Base-by-base conservation (phyloP, 2,797 vertebrate genomes). In the Leptoclinus maculatus region DNA sequence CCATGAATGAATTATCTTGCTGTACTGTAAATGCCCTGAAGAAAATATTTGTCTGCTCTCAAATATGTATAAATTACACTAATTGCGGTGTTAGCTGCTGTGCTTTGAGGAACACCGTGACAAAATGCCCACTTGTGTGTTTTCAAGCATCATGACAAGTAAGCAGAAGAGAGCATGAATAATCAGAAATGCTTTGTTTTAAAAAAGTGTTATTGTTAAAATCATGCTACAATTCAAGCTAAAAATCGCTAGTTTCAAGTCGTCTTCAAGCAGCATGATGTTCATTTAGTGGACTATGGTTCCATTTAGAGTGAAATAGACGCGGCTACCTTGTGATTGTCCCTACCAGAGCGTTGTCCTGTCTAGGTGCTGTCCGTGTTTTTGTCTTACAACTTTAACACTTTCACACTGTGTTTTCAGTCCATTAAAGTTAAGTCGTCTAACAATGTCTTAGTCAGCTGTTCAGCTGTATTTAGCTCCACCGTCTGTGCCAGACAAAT, bases 1-100 rank as follows among this genome's bases (percentile, higher is more conserved):
- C 38, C 27, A 19, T 71, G 39, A 76, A 63, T 53, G 17, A 54
- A 21, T 59, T 7, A 53, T 72, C 45, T 25, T 41, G 16, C 47
- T 72, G 27, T 27, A 19, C 3, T 38, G 32, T 32, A 63, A 74
- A 76, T 65, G 19, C 7, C 64, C n/a, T 56, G 25, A 53, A 51
- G 45, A 27, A 70, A 68, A 57, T n/a, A 60, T 27, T 11, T 2
- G 3, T 54, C 45, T 60, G 43, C 53, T 59, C 23, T 29, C 25
- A 43, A 64, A 64, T 29, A 45, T 41, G n/a, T 36, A 25, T 34
- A 11, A 73, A 59, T 57, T 21, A 60, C 14, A 11, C 13, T 19
- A 3, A 8, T 65, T 3, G 16, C 8, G 19, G 9, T 68, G 36
- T 66, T 53, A 51, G 43, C 25, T 21, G 17, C 10, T 58, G 23